A percentile compares a stretch with the other conserved stretches of the same genome.
Conservation (phyloP, 2,888 invertebrate species). For the Ceriagrion tenellum region DNA sequence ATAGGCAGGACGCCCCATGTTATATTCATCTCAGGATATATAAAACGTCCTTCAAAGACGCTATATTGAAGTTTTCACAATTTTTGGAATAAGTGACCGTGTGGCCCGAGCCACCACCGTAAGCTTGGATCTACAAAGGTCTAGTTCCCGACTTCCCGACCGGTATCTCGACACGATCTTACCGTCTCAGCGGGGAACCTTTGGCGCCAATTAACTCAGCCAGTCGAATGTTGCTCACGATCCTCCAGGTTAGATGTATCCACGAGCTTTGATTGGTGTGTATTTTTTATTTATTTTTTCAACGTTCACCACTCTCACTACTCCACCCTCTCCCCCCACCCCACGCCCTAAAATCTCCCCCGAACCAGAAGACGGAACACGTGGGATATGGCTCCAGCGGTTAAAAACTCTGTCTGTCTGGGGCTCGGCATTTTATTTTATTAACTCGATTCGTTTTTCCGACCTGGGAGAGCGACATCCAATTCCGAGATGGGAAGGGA, state of each 20-base stretch:
- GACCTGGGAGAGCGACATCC: constrained; percentile 7
- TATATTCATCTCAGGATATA: too few relatives aligned
- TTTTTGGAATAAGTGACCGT: too few relatives aligned
- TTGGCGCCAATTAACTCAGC: constrained; percentile 6
- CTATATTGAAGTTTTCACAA: too few relatives aligned
- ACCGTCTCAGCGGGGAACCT: not conserved
- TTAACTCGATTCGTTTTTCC: not conserved
- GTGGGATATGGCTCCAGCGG: not conserved
- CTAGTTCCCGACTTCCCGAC: not conserved
- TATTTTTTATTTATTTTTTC: not conserved
- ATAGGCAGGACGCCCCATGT: too few relatives aligned
- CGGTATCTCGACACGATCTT: not conserved
- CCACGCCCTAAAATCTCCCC: not conserved
- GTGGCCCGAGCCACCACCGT: too few relatives aligned
- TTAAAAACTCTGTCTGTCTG: not conserved
- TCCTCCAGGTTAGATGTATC: not conserved
- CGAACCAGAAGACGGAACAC: not conserved
- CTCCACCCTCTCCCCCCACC: too few relatives aligned
- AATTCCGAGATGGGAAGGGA: not conserved
- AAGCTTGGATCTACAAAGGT: not conserved
- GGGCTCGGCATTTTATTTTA: not conserved
- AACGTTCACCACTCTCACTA: not conserved
- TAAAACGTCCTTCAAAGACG: too few relatives aligned
- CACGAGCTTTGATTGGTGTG: not conserved
- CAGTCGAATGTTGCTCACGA: not conserved